phyloP scores from a whole-genome alignment of 2,888 invertebrate species.

The Macrostomum cliftonense region DNA sequence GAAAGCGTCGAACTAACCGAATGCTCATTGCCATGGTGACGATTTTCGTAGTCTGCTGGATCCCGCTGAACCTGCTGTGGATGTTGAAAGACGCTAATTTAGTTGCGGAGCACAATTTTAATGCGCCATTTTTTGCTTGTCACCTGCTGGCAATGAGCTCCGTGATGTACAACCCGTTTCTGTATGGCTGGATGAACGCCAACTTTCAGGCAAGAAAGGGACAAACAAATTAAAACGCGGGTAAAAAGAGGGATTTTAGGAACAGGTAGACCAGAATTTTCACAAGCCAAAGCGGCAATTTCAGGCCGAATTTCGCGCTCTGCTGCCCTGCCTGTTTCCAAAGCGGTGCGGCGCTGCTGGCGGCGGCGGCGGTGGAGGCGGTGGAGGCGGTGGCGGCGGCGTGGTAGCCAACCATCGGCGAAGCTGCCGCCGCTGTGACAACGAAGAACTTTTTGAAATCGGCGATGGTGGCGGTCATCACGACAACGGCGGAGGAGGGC shows the following conservation, averaged over 20 bases:
- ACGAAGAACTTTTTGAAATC: too few relatives aligned
- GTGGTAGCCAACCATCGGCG: too few relatives aligned
- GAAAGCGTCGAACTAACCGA: slow-evolving; percentile 73
- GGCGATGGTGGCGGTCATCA: too few relatives aligned
- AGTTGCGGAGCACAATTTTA: slow-evolving; percentile 41
- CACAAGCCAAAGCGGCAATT: slow-evolving; percentile 38
- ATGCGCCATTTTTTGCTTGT: slow-evolving; percentile 64
- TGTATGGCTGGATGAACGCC: slow-evolving; percentile 86
- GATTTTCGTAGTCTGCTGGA: slow-evolving; percentile 81
- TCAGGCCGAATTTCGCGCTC: slow-evolving; percentile 32
- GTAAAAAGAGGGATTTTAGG: too few relatives aligned
- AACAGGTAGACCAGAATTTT: too few relatives aligned
- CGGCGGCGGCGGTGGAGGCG: too few relatives aligned
- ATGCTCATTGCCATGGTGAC: slow-evolving; percentile 93
- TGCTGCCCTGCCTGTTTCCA: too few relatives aligned
- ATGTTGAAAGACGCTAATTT: slow-evolving; percentile 42
- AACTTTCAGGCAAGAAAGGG: slow-evolving; percentile 48
- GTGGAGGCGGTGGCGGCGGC: too few relatives aligned
- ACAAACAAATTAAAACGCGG: too few relatives aligned
- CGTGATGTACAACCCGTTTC: slow-evolving; percentile 76
- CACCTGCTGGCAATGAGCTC: slow-evolving; percentile 80
- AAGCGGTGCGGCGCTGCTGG: too few relatives aligned
- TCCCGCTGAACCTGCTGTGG: slow-evolving; percentile 60
- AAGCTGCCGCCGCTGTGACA: too few relatives aligned
- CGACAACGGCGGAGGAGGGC: too few relatives aligned